Conservation (phyloP, 2,113 vertebrate genomes). For the Leptobrachium ailaonicum region DNA sequence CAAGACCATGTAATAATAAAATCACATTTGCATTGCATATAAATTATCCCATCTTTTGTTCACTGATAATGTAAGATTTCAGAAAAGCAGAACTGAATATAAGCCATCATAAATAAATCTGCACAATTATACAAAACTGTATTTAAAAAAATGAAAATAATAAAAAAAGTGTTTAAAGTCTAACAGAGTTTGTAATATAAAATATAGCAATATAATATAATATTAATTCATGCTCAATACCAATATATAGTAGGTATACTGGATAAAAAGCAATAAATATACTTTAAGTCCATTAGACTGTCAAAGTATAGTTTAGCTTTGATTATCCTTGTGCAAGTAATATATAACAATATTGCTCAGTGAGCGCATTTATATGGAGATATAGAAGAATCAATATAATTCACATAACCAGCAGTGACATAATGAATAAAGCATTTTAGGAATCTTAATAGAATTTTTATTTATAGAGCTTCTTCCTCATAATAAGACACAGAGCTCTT, state of each 20-base stretch:
- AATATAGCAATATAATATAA: too few relatives aligned
- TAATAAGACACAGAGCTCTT: background rate
- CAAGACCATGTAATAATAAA: too few relatives aligned
- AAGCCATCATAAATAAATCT: too few relatives aligned
- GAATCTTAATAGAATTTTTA: slow-evolving; percentile 4
- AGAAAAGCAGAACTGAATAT: too few relatives aligned
- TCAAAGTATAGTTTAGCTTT: background rate
- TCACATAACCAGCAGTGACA: slow-evolving; percentile 8
- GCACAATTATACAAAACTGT: too few relatives aligned
- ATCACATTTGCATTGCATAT: too few relatives aligned
- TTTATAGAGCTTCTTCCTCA: background rate
- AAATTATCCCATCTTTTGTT: too few relatives aligned
- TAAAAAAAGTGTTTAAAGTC: too few relatives aligned
- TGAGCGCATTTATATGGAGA: background rate
- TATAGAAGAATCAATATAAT: slow-evolving; percentile 13
- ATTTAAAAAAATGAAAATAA: too few relatives aligned
- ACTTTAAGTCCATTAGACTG: too few relatives aligned
- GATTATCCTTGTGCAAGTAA: background rate
- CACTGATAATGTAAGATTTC: too few relatives aligned
- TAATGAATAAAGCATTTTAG: background rate
- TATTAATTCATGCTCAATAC: background rate
- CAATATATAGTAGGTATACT: background rate
- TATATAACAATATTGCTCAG: slow-evolving; percentile 10
- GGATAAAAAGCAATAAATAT: background rate
- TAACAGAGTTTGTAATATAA: too few relatives aligned